A percentile compares a stretch with the other conserved stretches of the same genome.
phyloP scores from a whole-genome alignment of 2,797 vertebrate species.

The Sandelia bainsii region DNA sequence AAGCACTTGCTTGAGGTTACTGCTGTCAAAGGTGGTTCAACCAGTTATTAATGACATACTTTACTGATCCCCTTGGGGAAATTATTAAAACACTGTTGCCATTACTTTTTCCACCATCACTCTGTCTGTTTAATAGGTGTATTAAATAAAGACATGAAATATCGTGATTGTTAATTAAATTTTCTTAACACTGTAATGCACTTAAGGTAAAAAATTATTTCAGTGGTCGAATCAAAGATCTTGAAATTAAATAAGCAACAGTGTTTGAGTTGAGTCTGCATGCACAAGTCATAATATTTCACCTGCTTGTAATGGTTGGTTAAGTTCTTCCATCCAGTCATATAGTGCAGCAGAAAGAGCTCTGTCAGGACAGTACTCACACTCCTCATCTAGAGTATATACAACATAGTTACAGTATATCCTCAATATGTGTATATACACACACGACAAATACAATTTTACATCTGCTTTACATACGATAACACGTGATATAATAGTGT shows the following conservation, averaged over 20 bases:
- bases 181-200: too few species aligned
- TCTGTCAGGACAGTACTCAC: slow-evolving; percentile 84
- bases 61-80: too few species aligned
- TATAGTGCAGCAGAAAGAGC: slow-evolving; percentile 84
- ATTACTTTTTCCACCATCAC: too few species aligned
- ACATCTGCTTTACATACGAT: too few species aligned
- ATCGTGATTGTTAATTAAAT: too few species aligned
- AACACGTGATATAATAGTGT: neutral
- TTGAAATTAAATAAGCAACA: neutral
- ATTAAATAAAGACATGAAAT: too few species aligned
- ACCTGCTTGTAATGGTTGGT: slow-evolving; percentile 87
- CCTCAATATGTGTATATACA: neutral
- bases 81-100: too few species aligned
- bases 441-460: too few species aligned
- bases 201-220: neutral
- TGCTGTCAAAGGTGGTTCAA: too few species aligned
- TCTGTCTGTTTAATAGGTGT: too few species aligned
- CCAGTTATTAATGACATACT: too few species aligned
- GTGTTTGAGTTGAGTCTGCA: neutral
- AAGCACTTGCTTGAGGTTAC: too few species aligned
- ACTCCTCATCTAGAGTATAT: slow-evolving; percentile 72
- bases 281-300: neutral
- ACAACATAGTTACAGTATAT: slow-evolving; percentile 19
- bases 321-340: slow-evolving; percentile 90
- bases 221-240: neutral